These are phyloP conservation scores for Tenualosa thibaudeaui DNA, from an alignment of 2,797 vertebrate genomes.

Conservation along the genomic window DNA sequence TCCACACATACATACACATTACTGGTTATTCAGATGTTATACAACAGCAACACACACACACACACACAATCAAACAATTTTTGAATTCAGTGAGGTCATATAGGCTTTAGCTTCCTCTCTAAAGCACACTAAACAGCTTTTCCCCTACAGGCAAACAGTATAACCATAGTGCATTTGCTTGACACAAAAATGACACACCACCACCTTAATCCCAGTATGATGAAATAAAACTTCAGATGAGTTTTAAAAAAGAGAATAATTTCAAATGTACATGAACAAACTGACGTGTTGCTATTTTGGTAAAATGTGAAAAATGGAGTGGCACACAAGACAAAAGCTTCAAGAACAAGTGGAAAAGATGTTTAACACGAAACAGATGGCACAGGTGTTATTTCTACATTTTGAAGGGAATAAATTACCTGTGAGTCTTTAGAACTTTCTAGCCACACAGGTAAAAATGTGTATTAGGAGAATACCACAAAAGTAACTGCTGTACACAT, in stretches of 20 bases:
- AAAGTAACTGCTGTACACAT: neutral
- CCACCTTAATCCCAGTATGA: neutral
- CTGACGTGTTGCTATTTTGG: neutral
- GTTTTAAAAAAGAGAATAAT: neutral
- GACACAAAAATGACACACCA: neutral
- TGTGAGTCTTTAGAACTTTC: neutral
- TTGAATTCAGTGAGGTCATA: neutral
- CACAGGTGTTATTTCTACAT: neutral
- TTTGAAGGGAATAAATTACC: neutral
- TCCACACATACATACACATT: neutral
- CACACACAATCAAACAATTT: neutral
- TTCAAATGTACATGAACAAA: neutral
- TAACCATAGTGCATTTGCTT: constrained; percentile 14
- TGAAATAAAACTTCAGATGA: neutral
- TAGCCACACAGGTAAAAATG: neutral
- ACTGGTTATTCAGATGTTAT: neutral
- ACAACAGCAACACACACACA: neutral
- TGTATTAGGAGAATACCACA: neutral
- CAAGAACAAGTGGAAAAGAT: neutral
- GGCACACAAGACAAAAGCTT: neutral
- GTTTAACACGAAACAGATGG: neutral
- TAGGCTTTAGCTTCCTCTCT: neutral
- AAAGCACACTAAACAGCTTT: neutral
- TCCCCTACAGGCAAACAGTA: neutral
- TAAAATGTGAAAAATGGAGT: neutral